A percentile compares a stretch with the other conserved stretches of the same genome.
phyloP scores from a whole-genome alignment of 1,140 invertebrate genomes.

The Saccostrea cuccullata region DNA sequence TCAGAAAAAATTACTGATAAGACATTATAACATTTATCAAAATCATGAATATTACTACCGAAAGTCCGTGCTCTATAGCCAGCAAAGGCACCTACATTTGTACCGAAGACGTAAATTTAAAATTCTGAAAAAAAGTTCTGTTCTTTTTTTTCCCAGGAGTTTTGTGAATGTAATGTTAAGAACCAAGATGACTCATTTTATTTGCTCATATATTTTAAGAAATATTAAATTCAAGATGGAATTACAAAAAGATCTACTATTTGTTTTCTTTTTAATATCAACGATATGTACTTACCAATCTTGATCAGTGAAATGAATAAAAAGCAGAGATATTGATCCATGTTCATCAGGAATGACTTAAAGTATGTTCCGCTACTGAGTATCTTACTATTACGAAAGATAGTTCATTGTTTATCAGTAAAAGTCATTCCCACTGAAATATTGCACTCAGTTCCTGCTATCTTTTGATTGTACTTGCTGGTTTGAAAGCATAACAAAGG shows the following conservation, averaged over 20 bases:
- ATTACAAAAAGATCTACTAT: too few relatives aligned
- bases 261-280: neutral
- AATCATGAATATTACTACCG: too few relatives aligned
- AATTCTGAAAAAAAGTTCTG: neutral
- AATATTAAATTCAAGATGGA: too few relatives aligned
- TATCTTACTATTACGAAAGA: neutral
- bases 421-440: neutral
- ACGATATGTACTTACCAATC: neutral
- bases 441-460: too few relatives aligned
- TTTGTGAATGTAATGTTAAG: neutral
- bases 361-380: neutral
- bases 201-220: too few relatives aligned
- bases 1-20: too few relatives aligned
- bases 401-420: neutral
- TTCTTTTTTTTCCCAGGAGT: neutral
- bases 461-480: too few relatives aligned
- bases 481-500: too few relatives aligned
- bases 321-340: neutral
- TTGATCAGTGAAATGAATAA: neutral
- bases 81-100: too few relatives aligned
- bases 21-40: too few relatives aligned
- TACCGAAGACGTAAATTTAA: neutral
- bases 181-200: neutral
- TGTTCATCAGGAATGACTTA: neutral
- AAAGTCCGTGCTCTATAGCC: too few relatives aligned